Base-by-base conservation (phyloP, 2,797 vertebrate species). In the Gobio occitaniae region DNA sequence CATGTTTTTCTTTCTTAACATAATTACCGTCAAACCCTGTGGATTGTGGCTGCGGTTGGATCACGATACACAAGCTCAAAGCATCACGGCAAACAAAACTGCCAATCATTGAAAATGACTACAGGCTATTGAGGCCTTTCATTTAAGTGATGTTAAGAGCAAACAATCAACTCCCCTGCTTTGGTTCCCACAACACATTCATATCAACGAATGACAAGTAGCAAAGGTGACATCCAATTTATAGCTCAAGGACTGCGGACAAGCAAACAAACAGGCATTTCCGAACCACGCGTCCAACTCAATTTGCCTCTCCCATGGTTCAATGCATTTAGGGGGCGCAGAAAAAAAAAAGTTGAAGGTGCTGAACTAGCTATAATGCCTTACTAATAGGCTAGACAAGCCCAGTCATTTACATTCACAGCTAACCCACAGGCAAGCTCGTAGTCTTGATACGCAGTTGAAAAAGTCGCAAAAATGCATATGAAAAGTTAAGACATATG, bases 221-320 rank as follows among this genome's bases (percentile, higher is more conserved):
- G 90, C 93, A 91, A 93, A 90, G 92, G 93, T 95, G 94, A 94
- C 93, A 93, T 94, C 91, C 93, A 92, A 95, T 95, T 94, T 94
- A 94, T 92, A 94, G 92, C 94, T 94, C 91, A 91, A 92, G 93
- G 90, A 94, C 91, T 81, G 59, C 38, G 90, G 92, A 93, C 93
- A 94, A 95, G 94, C 91, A 95, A 95, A 94, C 92, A 95, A 95
- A 95, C 94, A 94, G 92, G 89, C 90, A 90, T 89, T 90, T 87
- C 89, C 78, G 86, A 83, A 90, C 86, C 61, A 15, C 90, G 88
- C 72, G 92, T 95, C 93, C 89, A 59, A 90, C 90, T 93, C 93
- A 90, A 94, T 95, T 93, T 94, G 90, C 89, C 89, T 95, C 94
- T 91, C 87, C 83, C 87, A 90, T 84, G 89, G 87, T 93, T 92